Conservation (phyloP, 2,113 vertebrate genomes). For the Burhinus oedicnemus region DNA sequence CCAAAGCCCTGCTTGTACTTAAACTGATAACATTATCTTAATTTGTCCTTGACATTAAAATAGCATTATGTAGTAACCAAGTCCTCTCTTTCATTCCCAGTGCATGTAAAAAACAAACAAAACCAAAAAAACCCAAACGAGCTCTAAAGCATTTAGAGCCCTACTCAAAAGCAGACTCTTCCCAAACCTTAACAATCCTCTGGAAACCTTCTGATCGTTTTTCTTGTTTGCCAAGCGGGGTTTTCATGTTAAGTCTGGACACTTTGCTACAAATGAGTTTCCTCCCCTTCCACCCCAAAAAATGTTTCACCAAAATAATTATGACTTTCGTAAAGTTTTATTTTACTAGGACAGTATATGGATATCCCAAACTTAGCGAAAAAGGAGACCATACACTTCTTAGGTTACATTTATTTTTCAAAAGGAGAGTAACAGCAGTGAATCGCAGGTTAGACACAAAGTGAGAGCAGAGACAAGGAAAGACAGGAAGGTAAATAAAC, state of each 20-base stretch:
- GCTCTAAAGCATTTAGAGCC: background rate
- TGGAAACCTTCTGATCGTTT: background rate
- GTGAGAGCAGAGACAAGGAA: background rate
- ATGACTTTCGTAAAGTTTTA: background rate
- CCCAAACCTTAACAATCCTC: background rate
- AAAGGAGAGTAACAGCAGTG: too few species aligned
- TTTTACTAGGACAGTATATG: background rate
- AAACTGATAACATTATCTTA: constrained; percentile 36
- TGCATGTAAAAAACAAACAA: background rate
- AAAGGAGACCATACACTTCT: background rate
- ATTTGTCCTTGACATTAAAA: constrained; percentile 15
- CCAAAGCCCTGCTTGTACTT: constrained; percentile 18
- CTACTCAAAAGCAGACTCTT: background rate
- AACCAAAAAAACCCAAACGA: background rate
- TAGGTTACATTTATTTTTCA: too few species aligned
- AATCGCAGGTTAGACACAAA: background rate
- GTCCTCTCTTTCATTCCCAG: background rate
- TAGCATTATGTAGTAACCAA: background rate
- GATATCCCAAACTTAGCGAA: background rate
- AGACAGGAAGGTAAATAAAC: background rate
- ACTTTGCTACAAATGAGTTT: background rate
- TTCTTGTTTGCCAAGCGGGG: background rate
- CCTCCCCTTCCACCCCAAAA: background rate
- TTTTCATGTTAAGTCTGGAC: background rate
- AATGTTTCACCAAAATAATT: background rate